A percentile compares a stretch with the other conserved stretches of the same genome.
phyloP scores from a whole-genome alignment of 2,113 vertebrate species.

The Cyphotilapia sp. region DNA sequence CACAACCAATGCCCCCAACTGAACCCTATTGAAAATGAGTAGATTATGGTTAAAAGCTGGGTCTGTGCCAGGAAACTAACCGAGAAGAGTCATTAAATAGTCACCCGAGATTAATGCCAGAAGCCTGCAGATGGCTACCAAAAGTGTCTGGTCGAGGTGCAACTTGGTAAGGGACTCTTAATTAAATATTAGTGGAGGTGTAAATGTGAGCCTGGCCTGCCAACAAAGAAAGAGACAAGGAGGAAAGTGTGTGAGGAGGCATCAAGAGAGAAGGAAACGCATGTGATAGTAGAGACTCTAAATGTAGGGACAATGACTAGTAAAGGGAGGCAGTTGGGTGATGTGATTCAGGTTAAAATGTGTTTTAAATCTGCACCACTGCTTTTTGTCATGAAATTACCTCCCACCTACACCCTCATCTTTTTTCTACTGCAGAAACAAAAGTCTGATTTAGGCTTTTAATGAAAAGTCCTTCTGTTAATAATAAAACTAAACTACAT shows the following conservation, averaged over 20 bases:
- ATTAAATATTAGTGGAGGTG: neutral
- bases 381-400: neutral
- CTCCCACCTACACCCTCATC: neutral
- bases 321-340: neutral
- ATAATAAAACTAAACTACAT: neutral
- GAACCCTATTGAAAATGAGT: neutral
- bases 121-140: neutral
- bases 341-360: neutral
- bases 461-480: neutral
- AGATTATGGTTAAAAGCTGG: neutral
- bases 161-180: neutral
- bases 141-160: neutral
- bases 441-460: neutral
- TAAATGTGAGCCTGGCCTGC: neutral
- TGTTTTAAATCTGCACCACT: neutral
- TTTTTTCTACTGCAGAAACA: neutral
- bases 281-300: neutral
- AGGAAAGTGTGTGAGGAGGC: neutral
- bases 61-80: neutral
- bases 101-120: neutral
- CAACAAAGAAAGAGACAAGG: neutral
- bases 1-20: neutral
- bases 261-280: neutral
- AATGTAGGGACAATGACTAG: neutral
- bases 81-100: neutral